Conservation (phyloP, 2,888 invertebrate genomes). For the Campoletis raptor region DNA sequence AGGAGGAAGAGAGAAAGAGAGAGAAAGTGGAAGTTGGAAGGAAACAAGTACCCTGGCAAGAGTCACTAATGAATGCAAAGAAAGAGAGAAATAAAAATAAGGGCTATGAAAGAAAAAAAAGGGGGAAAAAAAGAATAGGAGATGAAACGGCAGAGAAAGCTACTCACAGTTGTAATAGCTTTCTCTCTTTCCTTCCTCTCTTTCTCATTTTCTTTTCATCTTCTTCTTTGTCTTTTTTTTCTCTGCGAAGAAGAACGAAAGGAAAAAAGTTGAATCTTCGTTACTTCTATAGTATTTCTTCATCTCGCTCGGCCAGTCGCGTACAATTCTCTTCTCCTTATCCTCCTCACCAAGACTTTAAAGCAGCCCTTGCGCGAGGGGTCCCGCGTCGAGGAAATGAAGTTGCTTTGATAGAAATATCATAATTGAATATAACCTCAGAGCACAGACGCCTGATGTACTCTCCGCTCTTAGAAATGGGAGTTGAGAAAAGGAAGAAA, state of each 20-base stretch:
- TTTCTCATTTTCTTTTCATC: constrained; percentile 23
- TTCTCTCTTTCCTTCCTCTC: constrained; percentile 4
- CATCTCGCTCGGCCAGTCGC: background rate
- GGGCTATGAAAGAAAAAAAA: constrained; percentile 22
- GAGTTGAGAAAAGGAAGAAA: constrained; percentile 46
- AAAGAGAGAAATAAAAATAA: constrained; percentile 38
- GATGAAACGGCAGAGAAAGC: constrained; percentile 18
- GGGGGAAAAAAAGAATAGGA: background rate
- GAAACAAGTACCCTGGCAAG: constrained; percentile 66
- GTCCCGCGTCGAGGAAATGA: constrained; percentile 65
- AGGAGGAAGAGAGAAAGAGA: constrained; percentile 6
- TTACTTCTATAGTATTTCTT: constrained; percentile 27
- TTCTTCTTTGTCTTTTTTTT: background rate
- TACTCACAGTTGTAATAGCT: constrained; percentile 2
- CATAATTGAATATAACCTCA: constrained; percentile 71
- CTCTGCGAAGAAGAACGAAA: constrained; percentile 36
- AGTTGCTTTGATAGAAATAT: constrained; percentile 72
- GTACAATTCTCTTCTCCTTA: background rate
- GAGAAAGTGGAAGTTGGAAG: constrained; percentile 62
- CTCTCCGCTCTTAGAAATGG: constrained; percentile 61
- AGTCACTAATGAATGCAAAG: constrained; percentile 68
- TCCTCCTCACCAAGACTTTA: constrained; percentile 50
- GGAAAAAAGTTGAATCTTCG: constrained; percentile 56
- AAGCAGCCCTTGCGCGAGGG: constrained; percentile 33
- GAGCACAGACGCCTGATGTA: constrained; percentile 39